Evolutionary conservation across 2,113 vertebrate species (phyloP).

Genomic region (Acanthochromis polyacanthus): DNA sequence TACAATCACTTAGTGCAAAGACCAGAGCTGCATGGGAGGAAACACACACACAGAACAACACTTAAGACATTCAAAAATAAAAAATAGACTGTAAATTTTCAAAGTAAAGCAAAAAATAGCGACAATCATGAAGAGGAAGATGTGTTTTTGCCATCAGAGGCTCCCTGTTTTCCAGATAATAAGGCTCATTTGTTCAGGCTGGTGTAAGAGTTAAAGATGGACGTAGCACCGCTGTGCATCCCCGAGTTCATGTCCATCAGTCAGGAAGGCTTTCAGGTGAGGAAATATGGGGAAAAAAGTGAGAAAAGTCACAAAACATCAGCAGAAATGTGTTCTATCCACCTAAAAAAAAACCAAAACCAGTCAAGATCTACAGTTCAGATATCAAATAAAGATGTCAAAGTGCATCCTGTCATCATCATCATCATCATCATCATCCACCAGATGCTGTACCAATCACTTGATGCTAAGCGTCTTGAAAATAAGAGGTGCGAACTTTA

Average conservation of each 20-base stretch:
- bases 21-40: slow-evolving; percentile 19
- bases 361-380: slow-evolving; percentile 1
- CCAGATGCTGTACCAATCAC: neutral
- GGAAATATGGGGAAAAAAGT: neutral
- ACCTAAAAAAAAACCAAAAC: neutral
- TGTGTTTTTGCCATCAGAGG: slow-evolving; percentile 33
- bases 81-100: neutral
- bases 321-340: neutral
- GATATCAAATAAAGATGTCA: slow-evolving; percentile 17
- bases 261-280: slow-evolving; percentile 7
- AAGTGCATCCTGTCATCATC: slow-evolving; percentile 48
- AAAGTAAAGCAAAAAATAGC: slow-evolving; percentile 6
- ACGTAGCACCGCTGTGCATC: neutral
- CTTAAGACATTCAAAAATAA: neutral
- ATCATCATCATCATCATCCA: neutral
- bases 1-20: slow-evolving; percentile 78
- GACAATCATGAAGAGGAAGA: neutral
- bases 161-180: neutral
- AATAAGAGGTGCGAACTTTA: neutral
- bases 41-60: slow-evolving; percentile 12
- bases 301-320: neutral
- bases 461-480: neutral
- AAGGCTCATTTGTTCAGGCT: slow-evolving; percentile 43
- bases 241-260: neutral
- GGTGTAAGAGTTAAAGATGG: no score